Evolutionary conservation across 2,888 invertebrate species (phyloP).

Genomic region (Clostera curtula): DNA sequence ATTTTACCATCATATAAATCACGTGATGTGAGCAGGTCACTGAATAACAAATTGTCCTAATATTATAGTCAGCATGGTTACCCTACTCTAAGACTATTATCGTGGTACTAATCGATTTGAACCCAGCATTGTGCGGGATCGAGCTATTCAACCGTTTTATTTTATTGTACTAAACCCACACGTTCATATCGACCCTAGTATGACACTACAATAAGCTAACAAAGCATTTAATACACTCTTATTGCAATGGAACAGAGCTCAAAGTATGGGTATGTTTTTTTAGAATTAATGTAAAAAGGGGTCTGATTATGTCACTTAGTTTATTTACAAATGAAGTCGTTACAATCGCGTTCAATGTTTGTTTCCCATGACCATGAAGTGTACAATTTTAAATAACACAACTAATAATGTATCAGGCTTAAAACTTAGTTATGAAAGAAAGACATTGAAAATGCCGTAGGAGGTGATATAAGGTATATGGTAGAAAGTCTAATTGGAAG

Average conservation of each 20-base stretch:
- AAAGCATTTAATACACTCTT: constrained; percentile 13
- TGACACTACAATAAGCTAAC: constrained; percentile 18
- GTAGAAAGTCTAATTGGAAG: no score
- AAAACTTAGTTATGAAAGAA: no score
- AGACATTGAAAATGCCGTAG: no score
- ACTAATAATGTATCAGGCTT: no score
- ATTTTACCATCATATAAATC: background rate
- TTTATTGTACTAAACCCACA: constrained; percentile 64
- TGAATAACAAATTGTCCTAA: constrained; percentile 7
- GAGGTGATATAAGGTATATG: no score
- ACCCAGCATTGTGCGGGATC: constrained; percentile 55
- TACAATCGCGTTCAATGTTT: constrained; percentile 25
- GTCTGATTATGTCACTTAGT: constrained; percentile 48
- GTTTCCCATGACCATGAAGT: constrained; percentile 36
- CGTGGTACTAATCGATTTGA: constrained; percentile 66
- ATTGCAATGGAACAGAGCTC: constrained; percentile 15
- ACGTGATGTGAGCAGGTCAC: constrained; percentile 1
- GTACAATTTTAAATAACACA: constrained; percentile 8
- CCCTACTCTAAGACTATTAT: constrained; percentile 46
- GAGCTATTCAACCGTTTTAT: constrained; percentile 62
- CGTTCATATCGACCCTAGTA: constrained; percentile 42
- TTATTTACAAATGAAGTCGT: constrained; percentile 47
- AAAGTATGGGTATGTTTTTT: constrained; percentile 9
- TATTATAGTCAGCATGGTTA: constrained; percentile 20
- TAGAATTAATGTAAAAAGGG: constrained; percentile 17